These are phyloP conservation scores for Crotophaga sulcirostris DNA, from an alignment of 2,113 vertebrate genomes.

Conservation along the genomic window DNA sequence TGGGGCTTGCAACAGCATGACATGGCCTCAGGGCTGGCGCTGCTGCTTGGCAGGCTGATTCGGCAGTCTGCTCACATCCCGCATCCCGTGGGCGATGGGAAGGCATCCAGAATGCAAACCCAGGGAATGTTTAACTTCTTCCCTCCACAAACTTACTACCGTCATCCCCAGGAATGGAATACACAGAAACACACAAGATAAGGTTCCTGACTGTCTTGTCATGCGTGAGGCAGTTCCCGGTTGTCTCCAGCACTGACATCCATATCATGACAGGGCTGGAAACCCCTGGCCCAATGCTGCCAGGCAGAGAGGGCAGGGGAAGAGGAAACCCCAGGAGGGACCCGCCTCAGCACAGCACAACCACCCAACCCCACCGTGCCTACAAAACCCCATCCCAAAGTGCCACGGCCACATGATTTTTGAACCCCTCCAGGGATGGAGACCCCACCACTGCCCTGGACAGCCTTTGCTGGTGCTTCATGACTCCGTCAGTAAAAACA, in stretches of 20 bases:
- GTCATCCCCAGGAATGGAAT: background rate
- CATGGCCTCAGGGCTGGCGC: background rate
- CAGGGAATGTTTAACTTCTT: background rate
- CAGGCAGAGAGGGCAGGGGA: too few relatives aligned
- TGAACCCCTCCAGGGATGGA: too few relatives aligned
- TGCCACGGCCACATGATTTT: too few relatives aligned
- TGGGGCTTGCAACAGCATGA: background rate
- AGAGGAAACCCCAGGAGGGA: too few relatives aligned
- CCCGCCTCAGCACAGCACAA: too few relatives aligned
- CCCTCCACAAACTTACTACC: background rate
- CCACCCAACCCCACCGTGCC: too few relatives aligned
- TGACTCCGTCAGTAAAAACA: too few relatives aligned
- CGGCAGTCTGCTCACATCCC: background rate
- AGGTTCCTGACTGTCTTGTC: background rate
- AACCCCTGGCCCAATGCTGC: background rate
- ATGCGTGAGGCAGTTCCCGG: rapidly evolving
- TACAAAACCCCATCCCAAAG: too few relatives aligned
- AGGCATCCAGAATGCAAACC: background rate
- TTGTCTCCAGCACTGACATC: background rate
- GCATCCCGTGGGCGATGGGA: background rate
- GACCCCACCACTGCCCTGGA: too few relatives aligned
- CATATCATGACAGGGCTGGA: rapidly evolving
- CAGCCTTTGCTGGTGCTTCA: too few relatives aligned
- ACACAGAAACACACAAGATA: rapidly evolving
- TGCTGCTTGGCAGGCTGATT: background rate